Evolutionary conservation across 2,113 vertebrate species (phyloP).

Genomic region (Dicaeum eximium): DNA sequence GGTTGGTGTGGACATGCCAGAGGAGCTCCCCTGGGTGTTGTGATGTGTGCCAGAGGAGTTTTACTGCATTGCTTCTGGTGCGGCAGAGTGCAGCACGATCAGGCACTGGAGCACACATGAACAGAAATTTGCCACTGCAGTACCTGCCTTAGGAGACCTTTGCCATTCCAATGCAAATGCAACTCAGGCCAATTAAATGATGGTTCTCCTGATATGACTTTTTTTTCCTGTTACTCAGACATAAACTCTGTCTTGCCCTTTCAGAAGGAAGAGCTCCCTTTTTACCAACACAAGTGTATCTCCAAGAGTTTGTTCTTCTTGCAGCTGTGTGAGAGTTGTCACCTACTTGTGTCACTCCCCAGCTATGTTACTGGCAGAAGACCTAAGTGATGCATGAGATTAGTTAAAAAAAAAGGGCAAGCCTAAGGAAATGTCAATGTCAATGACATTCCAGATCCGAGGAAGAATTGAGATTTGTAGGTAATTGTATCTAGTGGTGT

Average conservation of each 20-base stretch:
- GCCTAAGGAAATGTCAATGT: not conserved
- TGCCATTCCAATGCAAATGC: not conserved
- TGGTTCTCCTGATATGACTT: not conserved
- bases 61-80: not conserved
- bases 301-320: not conserved
- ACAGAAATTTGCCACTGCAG: not conserved
- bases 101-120: not conserved
- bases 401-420: not conserved
- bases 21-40: not conserved
- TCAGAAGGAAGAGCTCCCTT: not conserved
- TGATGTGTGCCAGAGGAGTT: not conserved
- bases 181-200: not conserved
- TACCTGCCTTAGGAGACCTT: not conserved
- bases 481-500: not conserved
- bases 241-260: not conserved
- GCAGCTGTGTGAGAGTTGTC: not conserved
- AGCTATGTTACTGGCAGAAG: not conserved
- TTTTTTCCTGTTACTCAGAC: not conserved
- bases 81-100: not conserved
- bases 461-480: not conserved
- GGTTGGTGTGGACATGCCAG: accelerated
- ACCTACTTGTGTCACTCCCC: not conserved
- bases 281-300: not conserved
- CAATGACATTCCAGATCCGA: not conserved
- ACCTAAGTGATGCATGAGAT: not conserved